A percentile compares a stretch with the other conserved stretches of the same genome.
Conservation (phyloP, 2,888 invertebrate genomes). For the Hypena proboscidalis region DNA sequence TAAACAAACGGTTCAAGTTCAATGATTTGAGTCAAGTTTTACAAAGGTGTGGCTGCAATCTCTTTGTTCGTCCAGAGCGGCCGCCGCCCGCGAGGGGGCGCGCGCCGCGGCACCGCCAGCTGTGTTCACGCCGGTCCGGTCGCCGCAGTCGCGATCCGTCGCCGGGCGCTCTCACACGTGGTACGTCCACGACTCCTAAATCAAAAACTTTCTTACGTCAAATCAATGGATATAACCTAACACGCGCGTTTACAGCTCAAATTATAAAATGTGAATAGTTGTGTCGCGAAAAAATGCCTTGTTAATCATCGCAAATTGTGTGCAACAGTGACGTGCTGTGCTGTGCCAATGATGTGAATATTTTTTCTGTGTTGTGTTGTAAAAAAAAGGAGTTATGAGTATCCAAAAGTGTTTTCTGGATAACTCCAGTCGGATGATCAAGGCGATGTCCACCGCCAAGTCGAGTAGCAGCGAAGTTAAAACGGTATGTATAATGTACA, state of each 20-base stretch:
- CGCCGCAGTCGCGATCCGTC: constrained; percentile 63
- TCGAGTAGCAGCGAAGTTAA: constrained; percentile 73
- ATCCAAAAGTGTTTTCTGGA: constrained; percentile 83
- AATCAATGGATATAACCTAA: constrained; percentile 86
- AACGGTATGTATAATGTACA: constrained; percentile 65
- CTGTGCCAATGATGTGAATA: constrained; percentile 73
- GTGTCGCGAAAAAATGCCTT: constrained; percentile 57
- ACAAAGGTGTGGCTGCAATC: constrained; percentile 57
- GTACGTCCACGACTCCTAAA: constrained; percentile 38
- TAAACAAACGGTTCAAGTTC: constrained; percentile 41
- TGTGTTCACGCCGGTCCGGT: constrained; percentile 51
- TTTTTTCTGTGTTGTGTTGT: constrained; percentile 60
- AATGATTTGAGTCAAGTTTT: constrained; percentile 46
- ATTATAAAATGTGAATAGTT: constrained; percentile 71
- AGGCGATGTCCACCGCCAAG: constrained; percentile 81
- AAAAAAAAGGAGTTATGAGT: constrained; percentile 74
- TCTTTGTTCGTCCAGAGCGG: constrained; percentile 49
- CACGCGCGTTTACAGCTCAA: constrained; percentile 57
- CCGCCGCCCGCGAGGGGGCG: constrained; percentile 52
- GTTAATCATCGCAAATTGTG: constrained; percentile 50
- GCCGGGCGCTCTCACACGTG: constrained; percentile 51
- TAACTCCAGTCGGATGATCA: constrained; percentile 83
- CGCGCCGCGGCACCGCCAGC: constrained; percentile 47
- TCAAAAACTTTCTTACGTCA: constrained; percentile 83
- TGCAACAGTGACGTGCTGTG: constrained; percentile 61